These are phyloP conservation scores for Boulengeromyrus knoepffleri DNA, from an alignment of 2,113 vertebrate genomes.

Conservation along the genomic window DNA sequence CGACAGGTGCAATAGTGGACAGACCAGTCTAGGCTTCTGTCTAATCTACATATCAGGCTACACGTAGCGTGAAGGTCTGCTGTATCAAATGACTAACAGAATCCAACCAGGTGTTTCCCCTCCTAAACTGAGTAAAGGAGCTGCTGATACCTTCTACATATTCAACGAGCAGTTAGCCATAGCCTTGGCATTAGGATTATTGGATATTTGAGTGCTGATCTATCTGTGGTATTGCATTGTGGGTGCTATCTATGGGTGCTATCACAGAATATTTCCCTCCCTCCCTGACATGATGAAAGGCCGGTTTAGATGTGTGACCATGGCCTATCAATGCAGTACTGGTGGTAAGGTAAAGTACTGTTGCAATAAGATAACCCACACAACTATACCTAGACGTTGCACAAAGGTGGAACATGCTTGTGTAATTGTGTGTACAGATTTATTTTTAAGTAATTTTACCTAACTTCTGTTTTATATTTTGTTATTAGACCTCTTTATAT, in stretches of 20 bases:
- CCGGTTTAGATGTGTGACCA: not conserved
- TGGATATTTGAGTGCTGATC: not conserved
- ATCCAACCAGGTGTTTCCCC: not conserved
- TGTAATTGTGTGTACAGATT: not conserved
- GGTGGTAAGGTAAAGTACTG: not conserved
- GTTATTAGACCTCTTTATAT: not conserved
- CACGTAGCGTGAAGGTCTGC: not conserved
- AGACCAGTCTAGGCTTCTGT: not conserved
- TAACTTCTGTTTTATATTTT: not conserved
- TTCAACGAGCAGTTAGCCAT: not conserved
- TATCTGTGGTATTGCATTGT: not conserved
- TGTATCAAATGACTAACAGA: not conserved
- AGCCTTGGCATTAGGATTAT: not conserved
- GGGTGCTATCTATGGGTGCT: not conserved
- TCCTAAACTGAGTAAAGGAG: not conserved
- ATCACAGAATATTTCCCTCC: not conserved
- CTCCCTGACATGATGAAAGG: not conserved
- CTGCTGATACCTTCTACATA: not conserved
- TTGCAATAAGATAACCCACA: not conserved
- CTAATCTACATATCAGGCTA: not conserved
- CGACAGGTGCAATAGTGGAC: not conserved
- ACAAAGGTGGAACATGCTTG: not conserved
- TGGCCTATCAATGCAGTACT: not conserved
- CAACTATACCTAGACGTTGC: not conserved
- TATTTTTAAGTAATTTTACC: not conserved